Percentiles rank a stretch among this genome's conserved stretches.
These are phyloP conservation scores for Steinernema scapterisci DNA, from an alignment of 2,888 invertebrate species.

Conservation along the genomic window DNA sequence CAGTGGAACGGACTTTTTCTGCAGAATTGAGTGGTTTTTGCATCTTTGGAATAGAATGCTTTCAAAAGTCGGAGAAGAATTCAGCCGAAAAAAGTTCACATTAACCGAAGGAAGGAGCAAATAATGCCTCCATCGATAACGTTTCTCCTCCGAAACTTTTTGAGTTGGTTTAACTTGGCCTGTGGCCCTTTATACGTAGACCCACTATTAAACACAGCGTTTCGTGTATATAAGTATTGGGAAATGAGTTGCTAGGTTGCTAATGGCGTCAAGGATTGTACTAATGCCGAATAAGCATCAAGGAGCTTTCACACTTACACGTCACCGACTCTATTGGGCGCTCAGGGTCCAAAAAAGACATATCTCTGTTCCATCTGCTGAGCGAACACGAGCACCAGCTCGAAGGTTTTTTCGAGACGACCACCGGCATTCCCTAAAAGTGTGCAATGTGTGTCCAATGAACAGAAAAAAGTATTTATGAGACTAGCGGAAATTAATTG, in stretches of 20 bases:
- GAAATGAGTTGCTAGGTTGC: constrained; percentile 27
- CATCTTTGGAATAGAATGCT: not conserved
- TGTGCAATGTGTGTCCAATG: not conserved
- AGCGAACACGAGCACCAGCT: not conserved
- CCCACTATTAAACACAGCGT: too few species aligned
- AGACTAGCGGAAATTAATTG: not conserved
- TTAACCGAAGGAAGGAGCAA: too few species aligned
- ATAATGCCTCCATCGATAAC: too few species aligned
- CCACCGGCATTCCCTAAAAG: not conserved
- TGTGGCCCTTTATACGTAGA: too few species aligned
- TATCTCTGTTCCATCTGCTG: not conserved
- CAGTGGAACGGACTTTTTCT: constrained; percentile 21
- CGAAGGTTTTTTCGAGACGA: not conserved
- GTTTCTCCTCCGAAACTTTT: too few species aligned
- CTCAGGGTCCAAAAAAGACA: not conserved
- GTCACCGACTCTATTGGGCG: not conserved
- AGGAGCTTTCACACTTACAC: constrained; percentile 19
- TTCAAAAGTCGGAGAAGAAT: not conserved
- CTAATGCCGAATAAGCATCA: constrained; percentile 9
- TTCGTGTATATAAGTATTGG: too few species aligned
- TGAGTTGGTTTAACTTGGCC: too few species aligned
- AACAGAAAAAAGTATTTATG: not conserved
- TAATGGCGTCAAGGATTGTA: not conserved
- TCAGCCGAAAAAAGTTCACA: too few species aligned
- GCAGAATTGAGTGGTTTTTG: not conserved